Percentiles rank a stretch among this genome's conserved stretches.
These are phyloP conservation scores for Diorhabda elongata DNA, from an alignment of 1,140 invertebrate species.

Conservation along the genomic window DNA sequence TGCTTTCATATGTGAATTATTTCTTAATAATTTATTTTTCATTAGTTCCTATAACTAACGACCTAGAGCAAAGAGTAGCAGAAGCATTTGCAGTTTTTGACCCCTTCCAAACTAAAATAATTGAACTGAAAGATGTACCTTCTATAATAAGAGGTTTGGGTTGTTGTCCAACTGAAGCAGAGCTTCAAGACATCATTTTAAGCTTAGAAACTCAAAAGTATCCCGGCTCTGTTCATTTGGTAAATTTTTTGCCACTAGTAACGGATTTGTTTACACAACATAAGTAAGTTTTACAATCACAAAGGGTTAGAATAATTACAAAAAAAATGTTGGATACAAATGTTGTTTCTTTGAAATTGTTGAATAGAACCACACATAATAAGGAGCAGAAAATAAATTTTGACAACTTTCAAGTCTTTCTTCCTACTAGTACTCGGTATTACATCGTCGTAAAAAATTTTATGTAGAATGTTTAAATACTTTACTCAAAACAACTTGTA, in stretches of 20 bases:
- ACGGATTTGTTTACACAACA: conserved; percentile 67
- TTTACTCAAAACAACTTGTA: no score
- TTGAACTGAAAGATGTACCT: conserved; percentile 82
- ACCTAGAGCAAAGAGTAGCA: conserved; percentile 69
- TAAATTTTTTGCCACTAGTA: conserved; percentile 63
- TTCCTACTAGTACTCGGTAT: no score
- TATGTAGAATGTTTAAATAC: no score
- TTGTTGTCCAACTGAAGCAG: conserved; percentile 78
- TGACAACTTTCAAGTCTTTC: no score
- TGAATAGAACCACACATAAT: no score
- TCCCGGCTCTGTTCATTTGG: conserved; percentile 63
- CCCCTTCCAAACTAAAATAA: conserved; percentile 74
- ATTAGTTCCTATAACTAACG: conserved; percentile 35
- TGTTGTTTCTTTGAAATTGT: neutral
- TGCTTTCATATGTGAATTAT: no score
- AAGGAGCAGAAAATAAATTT: no score
- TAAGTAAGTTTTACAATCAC: conserved; percentile 53
- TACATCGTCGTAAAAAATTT: no score
- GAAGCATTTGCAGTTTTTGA: conserved; percentile 87
- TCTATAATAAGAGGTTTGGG: conserved; percentile 78
- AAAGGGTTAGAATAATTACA: neutral
- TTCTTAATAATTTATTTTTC: neutral
- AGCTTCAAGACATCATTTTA: conserved; percentile 78
- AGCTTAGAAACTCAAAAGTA: conserved; percentile 73
- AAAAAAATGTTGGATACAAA: neutral